A percentile compares a stretch with the other conserved stretches of the same genome.
These are phyloP conservation scores for Rhamphomyia laevipes DNA, from an alignment of 2,888 invertebrate genomes.

Conservation along the genomic window DNA sequence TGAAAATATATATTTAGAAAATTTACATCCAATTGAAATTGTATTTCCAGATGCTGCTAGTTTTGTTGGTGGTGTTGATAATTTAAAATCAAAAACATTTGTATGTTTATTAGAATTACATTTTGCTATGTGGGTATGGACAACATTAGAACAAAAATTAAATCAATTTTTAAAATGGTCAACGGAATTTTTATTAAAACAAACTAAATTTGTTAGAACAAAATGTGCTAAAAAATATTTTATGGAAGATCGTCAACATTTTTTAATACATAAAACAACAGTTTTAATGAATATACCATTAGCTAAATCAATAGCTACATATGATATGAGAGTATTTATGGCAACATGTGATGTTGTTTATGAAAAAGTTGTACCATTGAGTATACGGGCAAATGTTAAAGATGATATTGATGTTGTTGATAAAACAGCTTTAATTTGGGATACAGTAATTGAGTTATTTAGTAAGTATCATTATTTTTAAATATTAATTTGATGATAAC, in stretches of 20 bases:
- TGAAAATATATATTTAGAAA: conserved; percentile 27
- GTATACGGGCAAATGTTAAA: conserved; percentile 23
- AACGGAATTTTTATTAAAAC: conserved; percentile 24
- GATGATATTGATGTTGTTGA: conserved; percentile 21
- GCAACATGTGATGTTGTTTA: conserved; percentile 28
- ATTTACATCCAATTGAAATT: conserved; percentile 26
- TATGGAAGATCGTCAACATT: conserved; percentile 26
- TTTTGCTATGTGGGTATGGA: conserved; percentile 27
- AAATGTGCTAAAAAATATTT: conserved; percentile 31
- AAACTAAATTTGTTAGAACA: conserved; percentile 26
- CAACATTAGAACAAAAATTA: conserved; percentile 26
- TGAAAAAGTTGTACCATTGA: conserved; percentile 25
- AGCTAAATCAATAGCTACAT: conserved; percentile 21
- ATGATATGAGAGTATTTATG: conserved; percentile 20
- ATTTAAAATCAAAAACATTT: conserved; percentile 30
- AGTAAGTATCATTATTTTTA: background rate
- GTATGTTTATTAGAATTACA: conserved; percentile 31
- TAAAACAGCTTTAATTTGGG: conserved; percentile 27
- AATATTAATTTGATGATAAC: too few species aligned
- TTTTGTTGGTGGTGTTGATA: conserved; percentile 26
- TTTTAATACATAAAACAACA: conserved; percentile 21
- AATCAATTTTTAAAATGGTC: conserved; percentile 30
- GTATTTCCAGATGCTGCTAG: conserved; percentile 26
- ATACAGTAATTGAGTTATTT: conserved; percentile 4
- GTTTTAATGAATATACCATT: conserved; percentile 23